Conservation (phyloP, 35 echinoderm and acorn worm species). For the Stichopus chloronotus region DNA sequence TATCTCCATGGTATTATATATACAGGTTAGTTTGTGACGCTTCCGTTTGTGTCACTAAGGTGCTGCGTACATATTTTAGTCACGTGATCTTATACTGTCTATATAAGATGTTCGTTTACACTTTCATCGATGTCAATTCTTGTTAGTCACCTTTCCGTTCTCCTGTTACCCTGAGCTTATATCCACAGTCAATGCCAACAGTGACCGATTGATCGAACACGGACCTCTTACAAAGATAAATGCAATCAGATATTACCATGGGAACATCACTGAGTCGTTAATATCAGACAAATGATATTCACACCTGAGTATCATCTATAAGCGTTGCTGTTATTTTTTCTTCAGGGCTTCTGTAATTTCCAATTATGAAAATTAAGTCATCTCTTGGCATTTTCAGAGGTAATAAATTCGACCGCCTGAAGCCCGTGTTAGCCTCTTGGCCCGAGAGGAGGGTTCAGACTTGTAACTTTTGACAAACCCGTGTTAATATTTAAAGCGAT, state of each 20-base stretch:
- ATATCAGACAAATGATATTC: neutral
- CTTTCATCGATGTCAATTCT: neutral
- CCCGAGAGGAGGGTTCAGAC: neutral
- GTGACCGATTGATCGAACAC: neutral
- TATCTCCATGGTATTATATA: too few species aligned
- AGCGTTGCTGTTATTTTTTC: neutral
- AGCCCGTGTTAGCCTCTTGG: neutral
- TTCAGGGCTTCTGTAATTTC: constrained; percentile 19
- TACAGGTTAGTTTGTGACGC: too few species aligned
- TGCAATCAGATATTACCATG: neutral
- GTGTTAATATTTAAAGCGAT: neutral
- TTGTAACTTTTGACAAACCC: neutral
- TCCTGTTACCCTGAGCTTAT: neutral
- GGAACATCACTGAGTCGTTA: neutral
- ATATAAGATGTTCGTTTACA: too few species aligned
- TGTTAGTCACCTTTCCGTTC: neutral
- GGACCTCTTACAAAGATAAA: constrained; percentile 7
- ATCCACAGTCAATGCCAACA: neutral
- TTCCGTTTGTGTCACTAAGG: too few species aligned
- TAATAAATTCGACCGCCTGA: neutral
- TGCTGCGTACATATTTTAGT: too few species aligned
- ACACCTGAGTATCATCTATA: neutral
- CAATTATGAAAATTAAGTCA: constrained; percentile 22
- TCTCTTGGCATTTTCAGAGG: neutral
- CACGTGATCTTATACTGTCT: too few species aligned